phyloP scores from a whole-genome alignment of 1,140 invertebrate species.

The Euura lappo region DNA sequence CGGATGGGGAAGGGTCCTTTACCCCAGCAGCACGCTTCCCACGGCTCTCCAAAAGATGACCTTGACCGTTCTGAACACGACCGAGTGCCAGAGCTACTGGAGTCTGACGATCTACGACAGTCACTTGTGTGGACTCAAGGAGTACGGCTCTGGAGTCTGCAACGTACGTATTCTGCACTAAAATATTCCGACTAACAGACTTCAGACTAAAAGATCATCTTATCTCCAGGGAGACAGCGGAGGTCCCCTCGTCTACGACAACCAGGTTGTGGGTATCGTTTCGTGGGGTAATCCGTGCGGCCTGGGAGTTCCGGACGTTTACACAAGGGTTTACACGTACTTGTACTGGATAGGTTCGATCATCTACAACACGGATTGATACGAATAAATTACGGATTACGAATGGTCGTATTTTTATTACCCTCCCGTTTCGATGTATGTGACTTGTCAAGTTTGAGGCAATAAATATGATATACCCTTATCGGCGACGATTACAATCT shows the following conservation, averaged over 20 bases:
- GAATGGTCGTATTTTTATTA: too few species aligned
- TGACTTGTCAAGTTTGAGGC: too few species aligned
- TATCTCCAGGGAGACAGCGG: constrained; percentile 37
- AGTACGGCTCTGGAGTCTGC: constrained; percentile 18
- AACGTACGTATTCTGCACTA: constrained; percentile 14
- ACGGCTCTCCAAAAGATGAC: background rate
- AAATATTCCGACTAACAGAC: too few species aligned
- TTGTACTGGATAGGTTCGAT: constrained; percentile 36
- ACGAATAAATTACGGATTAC: too few species aligned
- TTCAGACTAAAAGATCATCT: background rate
- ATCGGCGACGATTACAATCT: too few species aligned
- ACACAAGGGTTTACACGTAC: constrained; percentile 64
- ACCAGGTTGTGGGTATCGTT: constrained; percentile 59
- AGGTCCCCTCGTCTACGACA: constrained; percentile 32
- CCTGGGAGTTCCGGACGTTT: constrained; percentile 68
- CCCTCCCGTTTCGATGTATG: too few species aligned
- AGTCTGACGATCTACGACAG: background rate
- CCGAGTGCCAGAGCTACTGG: background rate
- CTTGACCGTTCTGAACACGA: background rate
- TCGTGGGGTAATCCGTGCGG: constrained; percentile 73
- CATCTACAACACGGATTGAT: background rate
- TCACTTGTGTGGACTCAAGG: constrained; percentile 14
- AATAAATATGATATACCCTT: too few species aligned
- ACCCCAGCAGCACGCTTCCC: constrained; percentile 8
- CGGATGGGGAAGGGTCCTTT: constrained; percentile 18